A percentile compares a stretch with the other conserved stretches of the same genome.
Evolutionary conservation across 2,888 invertebrate genomes (phyloP).

Genomic region (Amphipyra berbera): DNA sequence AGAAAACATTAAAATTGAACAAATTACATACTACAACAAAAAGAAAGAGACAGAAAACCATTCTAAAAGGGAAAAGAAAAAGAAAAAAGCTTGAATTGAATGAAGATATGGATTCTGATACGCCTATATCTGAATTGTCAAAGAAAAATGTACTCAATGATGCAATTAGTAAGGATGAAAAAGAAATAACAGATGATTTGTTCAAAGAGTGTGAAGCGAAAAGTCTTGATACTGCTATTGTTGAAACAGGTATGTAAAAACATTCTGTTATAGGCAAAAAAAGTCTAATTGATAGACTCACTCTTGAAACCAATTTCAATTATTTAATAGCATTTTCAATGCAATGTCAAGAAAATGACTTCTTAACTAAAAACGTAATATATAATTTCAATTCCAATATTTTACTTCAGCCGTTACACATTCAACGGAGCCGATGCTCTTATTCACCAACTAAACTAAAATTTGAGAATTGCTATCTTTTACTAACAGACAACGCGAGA

Average conservation of each 20-base stretch:
- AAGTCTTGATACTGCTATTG: background rate
- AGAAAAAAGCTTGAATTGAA: slow-evolving; percentile 8
- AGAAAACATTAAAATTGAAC: slow-evolving; percentile 1
- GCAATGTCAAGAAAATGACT: too few species aligned
- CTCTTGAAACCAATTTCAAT: too few species aligned
- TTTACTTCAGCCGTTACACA: too few species aligned
- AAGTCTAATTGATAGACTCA: too few species aligned
- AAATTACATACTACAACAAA: slow-evolving; percentile 27
- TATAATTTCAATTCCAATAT: too few species aligned
- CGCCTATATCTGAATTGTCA: slow-evolving; percentile 64
- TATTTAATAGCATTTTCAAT: too few species aligned
- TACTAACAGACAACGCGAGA: too few species aligned
- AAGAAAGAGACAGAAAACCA: slow-evolving; percentile 51
- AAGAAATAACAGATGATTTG: slow-evolving; percentile 4
- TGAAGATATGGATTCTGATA: slow-evolving; percentile 68
- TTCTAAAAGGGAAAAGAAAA: slow-evolving; percentile 30
- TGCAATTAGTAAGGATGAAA: background rate
- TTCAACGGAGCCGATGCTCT: too few species aligned
- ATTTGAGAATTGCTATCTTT: too few species aligned
- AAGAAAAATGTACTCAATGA: slow-evolving; percentile 40
- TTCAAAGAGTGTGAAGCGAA: background rate
- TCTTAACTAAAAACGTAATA: too few species aligned
- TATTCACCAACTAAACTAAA: too few species aligned
- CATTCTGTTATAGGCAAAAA: too few species aligned
- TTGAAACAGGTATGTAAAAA: slow-evolving; percentile 26